These are phyloP conservation scores for Ichneumoninae sp. DNA, from an alignment of 2,888 invertebrate genomes.

Conservation along the genomic window DNA sequence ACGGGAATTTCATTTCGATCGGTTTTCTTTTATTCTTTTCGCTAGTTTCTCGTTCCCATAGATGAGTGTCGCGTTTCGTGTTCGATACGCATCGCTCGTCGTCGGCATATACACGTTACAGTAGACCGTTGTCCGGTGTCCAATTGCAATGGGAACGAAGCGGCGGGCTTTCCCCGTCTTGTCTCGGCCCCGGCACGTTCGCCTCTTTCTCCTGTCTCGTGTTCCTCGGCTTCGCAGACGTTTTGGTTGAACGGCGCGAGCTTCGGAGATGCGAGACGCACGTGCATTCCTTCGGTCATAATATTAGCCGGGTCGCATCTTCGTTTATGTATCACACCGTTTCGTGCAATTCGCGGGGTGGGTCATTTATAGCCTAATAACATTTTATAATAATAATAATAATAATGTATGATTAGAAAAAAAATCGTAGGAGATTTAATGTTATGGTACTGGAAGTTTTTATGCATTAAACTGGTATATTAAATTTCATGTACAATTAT, in stretches of 20 bases:
- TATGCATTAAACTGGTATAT: too few relatives aligned
- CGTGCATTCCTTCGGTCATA: not conserved
- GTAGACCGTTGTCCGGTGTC: constrained; percentile 69
- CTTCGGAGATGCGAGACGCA: constrained; percentile 36
- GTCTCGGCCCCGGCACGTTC: constrained; percentile 17
- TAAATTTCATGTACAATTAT: too few relatives aligned
- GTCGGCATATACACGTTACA: constrained; percentile 35
- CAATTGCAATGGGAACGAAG: constrained; percentile 76
- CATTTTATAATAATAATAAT: too few relatives aligned
- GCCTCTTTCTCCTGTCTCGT: constrained; percentile 41
- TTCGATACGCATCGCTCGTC: constrained; percentile 57
- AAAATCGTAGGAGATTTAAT: not conserved
- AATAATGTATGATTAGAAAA: not conserved
- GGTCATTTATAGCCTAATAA: too few relatives aligned
- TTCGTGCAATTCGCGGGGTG: too few relatives aligned
- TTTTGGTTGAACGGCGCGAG: constrained; percentile 21
- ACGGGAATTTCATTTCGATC: constrained; percentile 55
- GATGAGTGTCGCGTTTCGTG: constrained; percentile 68
- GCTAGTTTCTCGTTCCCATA: constrained; percentile 62
- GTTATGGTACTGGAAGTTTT: not conserved
- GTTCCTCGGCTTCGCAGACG: constrained; percentile 42
- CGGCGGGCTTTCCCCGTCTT: constrained; percentile 56
- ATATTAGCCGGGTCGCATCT: not conserved
- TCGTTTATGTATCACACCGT: not conserved
- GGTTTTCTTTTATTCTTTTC: constrained; percentile 28